These are phyloP conservation scores for Neodontobutis hainanensis DNA, from an alignment of 2,113 vertebrate species.

Conservation along the genomic window DNA sequence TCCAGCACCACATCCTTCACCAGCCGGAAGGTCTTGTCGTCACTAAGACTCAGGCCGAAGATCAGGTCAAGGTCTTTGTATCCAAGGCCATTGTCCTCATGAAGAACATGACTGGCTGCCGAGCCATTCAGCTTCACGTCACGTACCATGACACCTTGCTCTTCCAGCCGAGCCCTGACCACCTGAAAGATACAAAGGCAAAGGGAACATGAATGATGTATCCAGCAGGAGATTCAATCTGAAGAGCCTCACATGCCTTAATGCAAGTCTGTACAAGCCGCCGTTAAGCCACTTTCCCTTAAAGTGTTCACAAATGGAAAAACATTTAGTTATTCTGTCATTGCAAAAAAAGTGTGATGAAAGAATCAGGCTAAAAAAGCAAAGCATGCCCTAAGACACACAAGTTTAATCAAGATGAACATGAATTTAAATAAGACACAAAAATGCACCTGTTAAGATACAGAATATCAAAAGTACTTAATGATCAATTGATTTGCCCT, in stretches of 20 bases:
- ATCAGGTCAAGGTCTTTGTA: constrained; percentile 96
- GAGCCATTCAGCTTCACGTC: constrained; percentile 90
- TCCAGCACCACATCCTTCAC: constrained; percentile 92
- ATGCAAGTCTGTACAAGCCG: constrained; percentile 16
- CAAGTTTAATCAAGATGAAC: background rate
- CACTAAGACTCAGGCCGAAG: constrained; percentile 84
- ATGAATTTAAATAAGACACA: background rate
- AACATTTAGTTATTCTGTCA: background rate
- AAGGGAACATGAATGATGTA: constrained; percentile 20
- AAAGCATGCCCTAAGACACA: background rate
- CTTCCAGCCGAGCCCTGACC: constrained; percentile 88
- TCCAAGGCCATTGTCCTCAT: constrained; percentile 90
- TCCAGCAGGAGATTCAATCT: constrained; percentile 12
- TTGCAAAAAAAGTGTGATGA: constrained; percentile 2
- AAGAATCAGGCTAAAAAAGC: background rate
- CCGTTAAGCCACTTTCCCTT: background rate
- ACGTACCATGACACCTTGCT: constrained; percentile 82
- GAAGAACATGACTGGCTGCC: constrained; percentile 90
- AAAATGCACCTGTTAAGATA: background rate
- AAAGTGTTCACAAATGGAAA: background rate
- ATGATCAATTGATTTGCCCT: background rate
- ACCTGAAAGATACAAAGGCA: constrained; percentile 75
- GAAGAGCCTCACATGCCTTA: constrained; percentile 5
- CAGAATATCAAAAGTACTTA: too few relatives aligned
- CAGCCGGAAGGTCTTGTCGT: constrained; percentile 85